phyloP scores from a whole-genome alignment of 2,113 vertebrate genomes.

The Dipodomys merriami region DNA sequence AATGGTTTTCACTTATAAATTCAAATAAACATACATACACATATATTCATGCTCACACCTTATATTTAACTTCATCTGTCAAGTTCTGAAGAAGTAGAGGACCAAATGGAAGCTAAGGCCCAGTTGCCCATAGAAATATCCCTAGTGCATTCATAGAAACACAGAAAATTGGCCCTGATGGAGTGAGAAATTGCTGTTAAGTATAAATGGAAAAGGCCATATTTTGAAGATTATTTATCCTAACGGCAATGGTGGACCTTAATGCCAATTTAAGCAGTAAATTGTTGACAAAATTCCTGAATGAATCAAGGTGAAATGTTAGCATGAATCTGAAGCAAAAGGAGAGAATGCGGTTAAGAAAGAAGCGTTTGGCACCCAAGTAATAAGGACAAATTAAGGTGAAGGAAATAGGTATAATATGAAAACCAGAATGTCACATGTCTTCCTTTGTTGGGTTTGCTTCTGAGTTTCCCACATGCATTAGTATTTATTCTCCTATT shows the following conservation, averaged over 20 bases:
- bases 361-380: background rate
- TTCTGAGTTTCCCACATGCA: background rate
- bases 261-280: background rate
- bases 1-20: background rate
- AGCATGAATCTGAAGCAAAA: background rate
- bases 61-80: background rate
- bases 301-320: background rate
- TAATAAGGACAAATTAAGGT: background rate
- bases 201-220: background rate
- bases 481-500: too few species aligned
- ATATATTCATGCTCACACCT: background rate
- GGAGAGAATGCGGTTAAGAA: background rate
- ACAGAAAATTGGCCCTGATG: background rate
- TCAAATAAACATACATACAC: background rate
- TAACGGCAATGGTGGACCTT: background rate
- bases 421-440: fast-evolving
- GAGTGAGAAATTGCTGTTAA: background rate
- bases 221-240: background rate
- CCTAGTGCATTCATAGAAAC: background rate
- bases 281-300: background rate
- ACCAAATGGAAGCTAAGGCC: background rate
- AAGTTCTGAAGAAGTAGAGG: background rate
- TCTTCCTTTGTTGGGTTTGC: too few species aligned
- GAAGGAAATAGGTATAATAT: background rate
- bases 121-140: background rate